Evolutionary conservation across 2,888 invertebrate species (phyloP), one percentile per base, ranked within the genome.

Genomic region (Lissocephala sabroskyi): DNA sequence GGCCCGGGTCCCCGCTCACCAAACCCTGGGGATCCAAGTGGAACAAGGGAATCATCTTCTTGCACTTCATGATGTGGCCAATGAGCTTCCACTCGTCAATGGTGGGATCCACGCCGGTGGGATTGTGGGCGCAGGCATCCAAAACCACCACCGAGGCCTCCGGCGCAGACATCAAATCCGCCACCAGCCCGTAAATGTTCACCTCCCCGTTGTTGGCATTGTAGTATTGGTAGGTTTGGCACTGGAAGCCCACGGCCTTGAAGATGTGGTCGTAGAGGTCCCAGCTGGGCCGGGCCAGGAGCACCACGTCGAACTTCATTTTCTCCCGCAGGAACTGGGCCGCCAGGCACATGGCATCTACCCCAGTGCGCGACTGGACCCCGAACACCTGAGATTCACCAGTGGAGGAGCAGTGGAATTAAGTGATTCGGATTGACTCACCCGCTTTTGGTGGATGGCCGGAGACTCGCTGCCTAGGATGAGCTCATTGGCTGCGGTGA

Each of bases 31-130:
- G 37, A 0, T 60, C 60, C 44, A 65, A n/a, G 47, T 60, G 50
- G 14, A 66, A 63, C 1, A 66, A 7, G 1, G 64, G 60, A 17
- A 62, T 14, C 54, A 66, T 48, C 43, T 60, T 59, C 51, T 60
- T 66, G 48, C 64, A 65, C 49, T 47, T 60, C 18, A 62, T 44
- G 41, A 63, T 55, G 41, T 62, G 60, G 9, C 52, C 57, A 39
- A 65, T 57, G 18, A 65, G 54, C 29, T 57, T 56, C 60, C 64
- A 65, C 41, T 63, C 64, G 36, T 66, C 64, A 29, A 46, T 36
- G 35, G 39, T 42, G 7, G 63, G 57, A 19, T 52, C 49, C 18
- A 60, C 11, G 11, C 57, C 49, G 18, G 60, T 66, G 10, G 63
- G 55, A 57, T 57, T 60, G 7, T 65, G 60, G 14, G 57, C 52